phyloP scores from a whole-genome alignment of 1,140 invertebrate species.

The Drosophila pruinosa region DNA sequence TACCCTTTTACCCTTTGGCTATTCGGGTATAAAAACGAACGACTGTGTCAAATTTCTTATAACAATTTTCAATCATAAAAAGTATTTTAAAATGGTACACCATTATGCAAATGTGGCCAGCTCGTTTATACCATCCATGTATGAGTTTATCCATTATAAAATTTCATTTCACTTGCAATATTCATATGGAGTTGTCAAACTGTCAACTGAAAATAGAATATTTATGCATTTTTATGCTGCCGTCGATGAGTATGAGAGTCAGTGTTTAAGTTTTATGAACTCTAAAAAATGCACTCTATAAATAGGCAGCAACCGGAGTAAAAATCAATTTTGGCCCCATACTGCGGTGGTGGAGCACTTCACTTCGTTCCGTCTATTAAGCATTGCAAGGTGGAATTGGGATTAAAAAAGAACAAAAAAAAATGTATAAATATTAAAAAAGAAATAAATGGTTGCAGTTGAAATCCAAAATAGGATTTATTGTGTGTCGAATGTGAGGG shows the following conservation, averaged over 20 bases:
- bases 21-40: too few relatives aligned
- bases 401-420: not conserved
- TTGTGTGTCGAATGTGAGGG: not conserved
- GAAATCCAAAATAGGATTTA: not conserved
- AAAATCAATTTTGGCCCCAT: constrained; percentile 71
- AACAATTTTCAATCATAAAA: not conserved
- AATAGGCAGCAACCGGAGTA: constrained; percentile 56
- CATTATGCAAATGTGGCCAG: constrained; percentile 25
- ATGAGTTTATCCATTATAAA: constrained; percentile 58
- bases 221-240: constrained; percentile 66
- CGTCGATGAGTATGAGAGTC: constrained; percentile 1
- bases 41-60: not conserved
- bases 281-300: constrained; percentile 58
- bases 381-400: constrained; percentile 29
- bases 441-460: not conserved
- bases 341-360: constrained; percentile 44
- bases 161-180: constrained; percentile 55
- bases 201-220: constrained; percentile 75
- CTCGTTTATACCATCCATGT: constrained; percentile 44
- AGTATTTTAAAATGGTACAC: constrained; percentile 11
- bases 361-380: constrained; percentile 2
- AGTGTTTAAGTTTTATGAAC: constrained; percentile 54
- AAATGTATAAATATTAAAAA: not conserved
- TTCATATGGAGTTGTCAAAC: constrained; percentile 77
- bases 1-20: too few relatives aligned